phyloP scores from a whole-genome alignment of 2,888 invertebrate species.

The Nephrotoma guestfalica region DNA sequence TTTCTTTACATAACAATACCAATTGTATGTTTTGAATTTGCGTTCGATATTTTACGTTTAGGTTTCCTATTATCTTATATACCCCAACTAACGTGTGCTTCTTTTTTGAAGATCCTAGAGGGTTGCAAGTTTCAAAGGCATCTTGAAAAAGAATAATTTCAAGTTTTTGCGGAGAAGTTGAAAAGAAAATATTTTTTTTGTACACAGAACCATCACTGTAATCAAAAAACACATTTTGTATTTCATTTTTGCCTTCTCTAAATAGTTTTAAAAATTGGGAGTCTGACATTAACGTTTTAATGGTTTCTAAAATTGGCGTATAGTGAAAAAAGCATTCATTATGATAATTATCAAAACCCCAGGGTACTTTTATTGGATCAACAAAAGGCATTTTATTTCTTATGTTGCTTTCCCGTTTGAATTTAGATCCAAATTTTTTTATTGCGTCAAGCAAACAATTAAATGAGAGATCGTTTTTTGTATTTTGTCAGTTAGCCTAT shows the following conservation, averaged over 20 bases:
- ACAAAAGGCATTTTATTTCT: not conserved
- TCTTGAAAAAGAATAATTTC: too few species aligned
- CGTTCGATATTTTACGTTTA: slow-evolving; percentile 15
- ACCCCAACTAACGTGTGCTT: too few species aligned
- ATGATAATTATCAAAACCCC: too few species aligned
- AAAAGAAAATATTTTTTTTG: slow-evolving; percentile 9
- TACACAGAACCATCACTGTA: slow-evolving; percentile 9
- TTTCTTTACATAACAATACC: slow-evolving; percentile 18
- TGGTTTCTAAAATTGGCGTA: slow-evolving; percentile 9
- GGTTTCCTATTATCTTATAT: slow-evolving; percentile 19
- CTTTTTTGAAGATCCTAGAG: too few species aligned
- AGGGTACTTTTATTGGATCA: slow-evolving; percentile 6
- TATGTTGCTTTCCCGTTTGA: too few species aligned
- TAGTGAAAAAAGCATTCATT: slow-evolving; percentile 10
- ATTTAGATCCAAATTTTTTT: too few species aligned
- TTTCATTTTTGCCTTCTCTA: not conserved
- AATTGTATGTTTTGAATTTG: slow-evolving; percentile 17
- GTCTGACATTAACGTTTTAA: slow-evolving; percentile 7
- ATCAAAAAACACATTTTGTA: not conserved
- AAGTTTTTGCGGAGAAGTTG: too few species aligned
- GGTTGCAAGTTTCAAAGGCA: too few species aligned
- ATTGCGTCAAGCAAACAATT: too few species aligned
- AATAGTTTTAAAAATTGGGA: slow-evolving; percentile 2
- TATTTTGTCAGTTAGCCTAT: not conserved
- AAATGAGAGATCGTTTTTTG: not conserved